A percentile compares a stretch with the other conserved stretches of the same genome.
phyloP scores from a whole-genome alignment of 23 tunicate genomes.

The Trididemnum miniatum region DNA sequence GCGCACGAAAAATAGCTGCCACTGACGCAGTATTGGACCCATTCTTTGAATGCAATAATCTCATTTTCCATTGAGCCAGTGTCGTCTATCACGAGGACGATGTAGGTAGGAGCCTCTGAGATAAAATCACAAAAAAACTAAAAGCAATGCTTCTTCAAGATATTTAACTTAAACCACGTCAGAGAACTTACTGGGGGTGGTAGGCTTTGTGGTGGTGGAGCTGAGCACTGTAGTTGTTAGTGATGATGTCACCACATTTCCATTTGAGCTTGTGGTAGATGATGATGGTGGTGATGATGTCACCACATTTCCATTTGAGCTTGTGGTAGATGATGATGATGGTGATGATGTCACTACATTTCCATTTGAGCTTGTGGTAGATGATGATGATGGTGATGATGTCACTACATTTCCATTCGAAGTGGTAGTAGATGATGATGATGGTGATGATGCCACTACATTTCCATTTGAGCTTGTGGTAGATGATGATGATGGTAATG shows the following conservation, averaged over 20 bases:
- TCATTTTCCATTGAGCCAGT: constrained; percentile 82
- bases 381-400: too few species aligned
- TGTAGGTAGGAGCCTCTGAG: constrained; percentile 13
- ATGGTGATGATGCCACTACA: too few species aligned
- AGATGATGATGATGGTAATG: too few species aligned
- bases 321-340: too few species aligned
- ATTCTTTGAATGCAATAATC: constrained; percentile 60
- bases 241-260: background rate
- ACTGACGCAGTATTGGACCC: constrained; percentile 50
- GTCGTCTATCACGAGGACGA: constrained; percentile 75
- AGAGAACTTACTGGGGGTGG: too few species aligned
- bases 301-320: background rate
- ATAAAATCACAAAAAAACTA: background rate
- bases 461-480: too few species aligned
- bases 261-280: background rate
- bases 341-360: background rate
- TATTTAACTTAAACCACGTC: too few species aligned
- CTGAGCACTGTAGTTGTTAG: too few species aligned
- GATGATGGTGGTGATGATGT: background rate
- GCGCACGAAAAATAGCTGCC: constrained; percentile 47
- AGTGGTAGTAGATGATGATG: background rate
- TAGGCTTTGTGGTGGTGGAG: too few species aligned
- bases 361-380: too few species aligned
- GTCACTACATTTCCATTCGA: background rate
- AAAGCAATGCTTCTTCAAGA: too few species aligned